Evolutionary conservation across 2,113 vertebrate genomes (phyloP).

Genomic region (Sinocyclocheilus maitianheensis): DNA sequence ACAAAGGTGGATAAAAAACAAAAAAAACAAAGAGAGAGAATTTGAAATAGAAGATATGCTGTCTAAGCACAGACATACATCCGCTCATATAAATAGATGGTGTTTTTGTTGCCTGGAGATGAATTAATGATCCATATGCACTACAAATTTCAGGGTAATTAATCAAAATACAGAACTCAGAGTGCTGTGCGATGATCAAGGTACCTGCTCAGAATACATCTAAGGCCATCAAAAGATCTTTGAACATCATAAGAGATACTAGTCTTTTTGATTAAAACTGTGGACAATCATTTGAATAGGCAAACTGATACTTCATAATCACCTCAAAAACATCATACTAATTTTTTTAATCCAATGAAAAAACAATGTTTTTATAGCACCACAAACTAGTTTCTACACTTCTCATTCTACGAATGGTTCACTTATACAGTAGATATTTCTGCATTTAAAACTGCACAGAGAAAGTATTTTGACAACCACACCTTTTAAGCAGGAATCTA

Average conservation of each 20-base stretch:
- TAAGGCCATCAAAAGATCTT: conserved; percentile 48
- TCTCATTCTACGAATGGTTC: not conserved
- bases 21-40: not conserved
- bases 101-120: conserved; percentile 9
- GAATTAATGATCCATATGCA: not conserved
- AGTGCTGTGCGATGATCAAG: conserved; percentile 27
- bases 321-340: not conserved
- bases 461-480: not conserved
- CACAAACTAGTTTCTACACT: not conserved
- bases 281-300: conserved; percentile 21
- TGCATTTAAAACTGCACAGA: not conserved
- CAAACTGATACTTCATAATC: conserved; percentile 9
- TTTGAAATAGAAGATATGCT: not conserved
- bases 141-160: conserved; percentile 39
- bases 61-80: conserved; percentile 15
- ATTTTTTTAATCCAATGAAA: not conserved
- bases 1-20: not conserved
- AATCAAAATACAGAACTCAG: conserved; percentile 39
- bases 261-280: conserved; percentile 20
- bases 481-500: not conserved
- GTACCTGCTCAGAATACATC: conserved; percentile 13
- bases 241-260: conserved; percentile 48
- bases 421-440: not conserved
- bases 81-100: not conserved
- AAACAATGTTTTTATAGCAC: not conserved